Base-by-base conservation (phyloP, 2,113 vertebrate species). In the Stigmatopora nigra region DNA sequence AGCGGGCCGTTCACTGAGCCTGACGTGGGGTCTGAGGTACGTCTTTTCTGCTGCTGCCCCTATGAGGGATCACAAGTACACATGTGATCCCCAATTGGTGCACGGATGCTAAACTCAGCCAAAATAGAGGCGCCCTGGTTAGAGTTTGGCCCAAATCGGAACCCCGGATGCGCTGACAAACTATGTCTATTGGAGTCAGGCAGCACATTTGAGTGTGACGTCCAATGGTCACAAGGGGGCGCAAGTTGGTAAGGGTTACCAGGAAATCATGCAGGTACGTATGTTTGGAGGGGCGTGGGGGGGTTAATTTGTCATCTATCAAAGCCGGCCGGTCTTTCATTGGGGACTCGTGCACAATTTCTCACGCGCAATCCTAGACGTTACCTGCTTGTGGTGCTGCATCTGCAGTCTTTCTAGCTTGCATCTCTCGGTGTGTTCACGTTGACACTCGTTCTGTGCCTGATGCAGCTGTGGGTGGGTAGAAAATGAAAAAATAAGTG, bases 361-460 rank as follows among this genome's bases (percentile, higher is more conserved):
- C 36, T 14, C 14, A 16, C 19, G 12, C 12, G 31, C 52, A 52
- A 64, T 56, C 68, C 56, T 36, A 61, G 63, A 47, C 72, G 75
- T 81, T 90, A 98, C 95, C 95, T 95, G 93, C 82, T 95, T 98
- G 75, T 95, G 94, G 78, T 95, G 94, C 78, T 95, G 94, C 83
- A 93, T 95, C 79, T 95, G 92, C 76, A 92, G 87, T 88, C 94
- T 92, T 87, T 92, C 94, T 63, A 93, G 88, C 80, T 96, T 97
- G 75, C 94, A 95, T 52, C 95, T 88, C 83, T 95, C 93, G 3
- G 93, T 90, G 1, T 92, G 91, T 70, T 95, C 94, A 72, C 92
- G 89, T 88, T 93, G 92, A 84, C 90, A 94, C 82, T 95, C 95
- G 0, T 94, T 97, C 85, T 95, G 94, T 46, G 92, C 90, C 63